Evolutionary conservation across 2,888 invertebrate species (phyloP), one percentile per base, ranked within the genome.

Genomic region (Drosophila mercatorum): DNA sequence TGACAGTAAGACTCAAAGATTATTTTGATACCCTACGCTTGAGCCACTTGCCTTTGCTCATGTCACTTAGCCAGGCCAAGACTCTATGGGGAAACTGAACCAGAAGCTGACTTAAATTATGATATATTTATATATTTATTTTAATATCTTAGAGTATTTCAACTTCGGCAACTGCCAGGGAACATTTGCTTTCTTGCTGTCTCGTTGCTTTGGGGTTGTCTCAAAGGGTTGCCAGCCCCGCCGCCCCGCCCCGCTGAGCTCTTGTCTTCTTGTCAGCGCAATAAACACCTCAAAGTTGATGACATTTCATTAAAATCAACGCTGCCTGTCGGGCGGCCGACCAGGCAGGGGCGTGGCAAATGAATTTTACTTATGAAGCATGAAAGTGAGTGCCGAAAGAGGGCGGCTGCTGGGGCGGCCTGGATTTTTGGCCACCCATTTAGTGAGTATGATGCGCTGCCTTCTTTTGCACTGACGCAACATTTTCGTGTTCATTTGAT

Each of bases 271-370:
- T 89, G 88, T 80, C 87, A 80, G 83, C 78, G 90, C 86, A 88
- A 91, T 91, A 89, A 91, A 91, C 88, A 89, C 89, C 90, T 91
- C 80, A 90, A 88, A 91, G 82, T 90, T 84, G 89, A 90, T 90
- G 90, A 89, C 91, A 90, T 91, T 91, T 90, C 89, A 91, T 90
- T 91, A 90, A 90, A 90, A 90, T 83, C 90, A 84, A 83, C 83
- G 72, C 80, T 34, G 61, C 56, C 59, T 60, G 65, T 40, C 40
- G 44, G 44, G 56, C 40, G 44, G 47, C 47, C 34, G 52, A 10
- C 2, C 12, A 3, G 8, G 51, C 7, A 12, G 10, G 38, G 81
- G 72, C 67, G 70, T 68, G 84, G 71, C 83, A 88, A 84, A 83
- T 88, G 84, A 84, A 88, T 84, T 84, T 84, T 83, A 88, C 88